Evolutionary conservation across 2,113 vertebrate species (phyloP).

Genomic region (Bubo scandiacus): DNA sequence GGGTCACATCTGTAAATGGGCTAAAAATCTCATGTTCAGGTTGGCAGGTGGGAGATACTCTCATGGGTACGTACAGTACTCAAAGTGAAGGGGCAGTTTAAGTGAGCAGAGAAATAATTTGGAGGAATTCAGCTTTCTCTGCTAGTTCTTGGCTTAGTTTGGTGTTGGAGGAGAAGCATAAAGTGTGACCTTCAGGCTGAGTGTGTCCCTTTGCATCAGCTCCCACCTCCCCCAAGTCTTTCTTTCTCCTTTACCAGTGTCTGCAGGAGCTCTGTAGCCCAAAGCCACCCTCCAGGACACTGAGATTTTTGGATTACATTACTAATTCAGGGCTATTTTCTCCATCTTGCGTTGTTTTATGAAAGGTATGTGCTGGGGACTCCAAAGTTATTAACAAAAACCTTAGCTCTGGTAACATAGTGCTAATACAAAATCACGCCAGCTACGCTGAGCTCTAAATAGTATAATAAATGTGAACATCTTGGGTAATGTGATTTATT

Average conservation of each 20-base stretch:
- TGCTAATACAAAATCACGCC: not conserved
- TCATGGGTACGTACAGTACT: not conserved
- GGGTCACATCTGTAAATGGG: not conserved
- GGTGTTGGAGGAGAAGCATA: not conserved
- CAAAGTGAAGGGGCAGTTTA: accelerated
- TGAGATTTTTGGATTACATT: not conserved
- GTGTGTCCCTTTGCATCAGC: not conserved
- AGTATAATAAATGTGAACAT: slow-evolving; percentile 67
- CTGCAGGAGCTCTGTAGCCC: not conserved
- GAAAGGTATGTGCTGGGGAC: not conserved
- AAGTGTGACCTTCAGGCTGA: not conserved
- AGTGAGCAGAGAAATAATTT: not conserved
- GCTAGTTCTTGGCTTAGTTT: not conserved
- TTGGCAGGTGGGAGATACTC: not conserved
- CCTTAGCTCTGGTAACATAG: not conserved
- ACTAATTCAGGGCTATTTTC: not conserved
- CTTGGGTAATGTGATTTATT: slow-evolving; percentile 63
- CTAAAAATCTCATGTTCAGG: not conserved
- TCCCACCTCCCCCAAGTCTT: not conserved
- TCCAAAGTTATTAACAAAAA: not conserved
- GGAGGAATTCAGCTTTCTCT: not conserved
- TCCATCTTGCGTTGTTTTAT: not conserved
- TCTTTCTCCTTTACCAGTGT: not conserved
- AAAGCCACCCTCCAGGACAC: not conserved
- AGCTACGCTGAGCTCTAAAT: slow-evolving; percentile 44